A percentile compares a stretch with the other conserved stretches of the same genome.
phyloP scores from a whole-genome alignment of 2,888 invertebrate species.

The Troglohyphantes excavatus region DNA sequence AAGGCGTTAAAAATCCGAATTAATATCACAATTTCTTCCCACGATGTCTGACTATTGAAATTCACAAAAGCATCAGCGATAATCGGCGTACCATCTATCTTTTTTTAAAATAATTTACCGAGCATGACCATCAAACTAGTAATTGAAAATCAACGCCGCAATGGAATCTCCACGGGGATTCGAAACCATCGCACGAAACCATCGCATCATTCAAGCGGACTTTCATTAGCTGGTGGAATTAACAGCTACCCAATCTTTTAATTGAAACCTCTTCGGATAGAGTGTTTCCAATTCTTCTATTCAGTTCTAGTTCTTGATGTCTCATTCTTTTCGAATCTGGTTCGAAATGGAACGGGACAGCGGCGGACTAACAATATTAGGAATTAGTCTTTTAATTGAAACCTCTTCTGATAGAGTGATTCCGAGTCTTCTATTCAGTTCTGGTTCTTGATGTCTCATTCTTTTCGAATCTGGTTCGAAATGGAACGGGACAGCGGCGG shows the following conservation, averaged over 20 bases:
- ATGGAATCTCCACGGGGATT: background rate
- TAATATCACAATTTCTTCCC: no score
- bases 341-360: no score
- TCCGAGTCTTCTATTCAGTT: background rate
- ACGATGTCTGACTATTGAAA: no score
- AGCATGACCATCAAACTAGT: background rate
- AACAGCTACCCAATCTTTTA: conserved; percentile 13
- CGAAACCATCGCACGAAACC: conserved; percentile 16
- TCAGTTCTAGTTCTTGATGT: background rate
- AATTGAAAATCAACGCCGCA: conserved; percentile 13
- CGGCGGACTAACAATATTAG: no score
- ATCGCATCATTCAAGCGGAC: conserved; percentile 17
- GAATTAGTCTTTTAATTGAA: background rate
- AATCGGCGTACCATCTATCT: no score
- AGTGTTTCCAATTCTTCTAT: background rate
- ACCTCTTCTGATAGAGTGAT: background rate
- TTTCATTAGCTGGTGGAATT: conserved; percentile 24
- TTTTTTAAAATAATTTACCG: no score
- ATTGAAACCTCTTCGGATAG: background rate
- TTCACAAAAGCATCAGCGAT: no score
- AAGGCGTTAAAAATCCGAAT: no score
- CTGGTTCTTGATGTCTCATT: background rate
- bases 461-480: no score
- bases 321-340: no score
- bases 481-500: no score